phyloP scores from a whole-genome alignment of 1,140 invertebrate genomes.

The Pogonomyrmex barbatus region DNA sequence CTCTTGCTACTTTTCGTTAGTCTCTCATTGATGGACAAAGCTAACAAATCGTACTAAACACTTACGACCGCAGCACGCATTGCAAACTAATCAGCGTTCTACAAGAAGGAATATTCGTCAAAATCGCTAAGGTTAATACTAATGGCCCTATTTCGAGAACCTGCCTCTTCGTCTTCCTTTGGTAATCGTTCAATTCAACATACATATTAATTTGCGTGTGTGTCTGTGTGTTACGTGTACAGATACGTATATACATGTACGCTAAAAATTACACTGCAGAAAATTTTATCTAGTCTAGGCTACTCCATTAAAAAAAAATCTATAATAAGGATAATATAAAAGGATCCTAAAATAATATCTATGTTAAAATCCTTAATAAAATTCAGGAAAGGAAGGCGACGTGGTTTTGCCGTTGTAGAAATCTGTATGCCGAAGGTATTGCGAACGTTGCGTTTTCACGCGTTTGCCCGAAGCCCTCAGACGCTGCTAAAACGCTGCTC shows the following conservation, averaged over 20 bases:
- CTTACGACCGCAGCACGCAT: constrained; percentile 45
- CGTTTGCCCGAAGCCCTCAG: neutral
- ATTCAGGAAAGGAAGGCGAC: neutral
- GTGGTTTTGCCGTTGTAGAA: neutral
- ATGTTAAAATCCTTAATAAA: neutral
- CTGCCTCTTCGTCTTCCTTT: neutral
- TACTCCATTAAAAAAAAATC: constrained; percentile 10
- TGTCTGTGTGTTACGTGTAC: too few species aligned
- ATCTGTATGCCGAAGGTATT: neutral
- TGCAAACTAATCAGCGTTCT: constrained; percentile 61
- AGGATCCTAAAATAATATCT: neutral
- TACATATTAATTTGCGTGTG: neutral
- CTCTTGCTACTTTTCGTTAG: constrained; percentile 10
- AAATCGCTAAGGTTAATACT: constrained; percentile 39
- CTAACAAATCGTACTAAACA: constrained; percentile 51
- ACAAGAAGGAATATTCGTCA: constrained; percentile 34
- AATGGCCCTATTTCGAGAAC: constrained; percentile 52
- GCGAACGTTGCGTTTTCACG: neutral
- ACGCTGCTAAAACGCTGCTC: neutral
- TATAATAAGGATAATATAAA: neutral
- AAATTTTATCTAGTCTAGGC: constrained; percentile 15
- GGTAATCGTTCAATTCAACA: constrained; percentile 11
- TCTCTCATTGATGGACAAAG: constrained; percentile 1
- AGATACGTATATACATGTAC: neutral
- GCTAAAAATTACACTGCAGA: constrained; percentile 29